A percentile compares a stretch with the other conserved stretches of the same genome.
Conservation (phyloP, 2,113 vertebrate species). For the cat (Felis catus) region F.catus_Fca126_mat1.0 CM031411.1:110404501-110405000, state of each 20-base stretch:
- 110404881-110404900: neutral
- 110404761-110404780: neutral
- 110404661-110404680: neutral
- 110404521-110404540: neutral
- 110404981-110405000: conserved; percentile 15
- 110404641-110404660: neutral
- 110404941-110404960: neutral
- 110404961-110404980: neutral
- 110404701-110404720: neutral
- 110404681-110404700: neutral
- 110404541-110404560: neutral
- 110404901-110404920: neutral
- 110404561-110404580: neutral
- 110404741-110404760: neutral
- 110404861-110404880: neutral
- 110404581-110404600: conserved; percentile 28
- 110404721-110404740: neutral
- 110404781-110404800: conserved; percentile 1
- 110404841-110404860: neutral
- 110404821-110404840: neutral
- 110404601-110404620: conserved; percentile 5
- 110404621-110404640: neutral
- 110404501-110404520: neutral
- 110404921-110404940: neutral
- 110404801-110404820: neutral